Base-by-base conservation (phyloP, 2,888 invertebrate species). In the Punctoribates punctum region DNA sequence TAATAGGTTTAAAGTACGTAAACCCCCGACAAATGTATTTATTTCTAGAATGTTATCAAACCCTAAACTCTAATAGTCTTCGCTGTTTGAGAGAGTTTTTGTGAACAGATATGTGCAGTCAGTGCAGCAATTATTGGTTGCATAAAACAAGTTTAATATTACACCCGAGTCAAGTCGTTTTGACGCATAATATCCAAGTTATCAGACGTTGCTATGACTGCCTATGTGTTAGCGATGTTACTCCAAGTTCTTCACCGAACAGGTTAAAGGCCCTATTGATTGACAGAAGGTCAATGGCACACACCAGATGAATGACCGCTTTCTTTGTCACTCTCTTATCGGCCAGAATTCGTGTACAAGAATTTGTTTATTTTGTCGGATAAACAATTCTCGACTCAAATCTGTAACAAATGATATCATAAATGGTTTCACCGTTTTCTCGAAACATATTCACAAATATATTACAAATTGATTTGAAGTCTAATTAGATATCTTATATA, bases 211-310 rank as follows among this genome's bases (percentile, higher is more conserved):
- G 34, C 65, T 65, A 65, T 65, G 65, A 57, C 38, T 65, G 65
- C 65, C 42, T 34, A 65, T 65, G 65, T 29, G 34, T 65, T 65
- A 38, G n/a, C 34, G 9, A 65, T 34, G 65, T 34, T 34, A 38
- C 65, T 65, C 65, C 29, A 65, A 29, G 65, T 65, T 65, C 65
- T 65, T 65, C 65, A 65, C 29, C 65, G 34, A 65, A 65, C 29
- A 65, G 65, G 65, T 65, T 65, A 65, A 65, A 65, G 65, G 65
- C 29, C 65, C 34, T 65, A 65, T 65, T 65, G 65, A 65, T 65
- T 65, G 65, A 65, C 65, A 65, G 65, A 65, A 65, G 65, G 65
- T 65, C 65, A 65, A 65, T 65, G 65, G 65, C 65, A 65, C 65
- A 65, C 65, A 23, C 57, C 23, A 23, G 65, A 65, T 34, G 65